Conservation (phyloP, 1,140 invertebrate species). For the Scaptomyza hsui region DNA sequence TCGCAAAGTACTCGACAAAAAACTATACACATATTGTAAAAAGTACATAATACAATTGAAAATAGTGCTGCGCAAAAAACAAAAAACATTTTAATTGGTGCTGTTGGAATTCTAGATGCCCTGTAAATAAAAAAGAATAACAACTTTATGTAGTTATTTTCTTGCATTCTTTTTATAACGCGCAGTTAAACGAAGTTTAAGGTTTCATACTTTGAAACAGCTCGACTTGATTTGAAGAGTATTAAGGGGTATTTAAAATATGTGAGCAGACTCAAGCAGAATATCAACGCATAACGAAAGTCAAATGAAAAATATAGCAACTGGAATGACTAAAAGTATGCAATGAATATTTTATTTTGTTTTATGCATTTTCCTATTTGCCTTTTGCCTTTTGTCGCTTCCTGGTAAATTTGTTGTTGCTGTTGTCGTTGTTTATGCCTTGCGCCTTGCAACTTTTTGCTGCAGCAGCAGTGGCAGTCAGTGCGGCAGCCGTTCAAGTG, state of each 20-base stretch:
- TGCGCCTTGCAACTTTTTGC: conserved; percentile 54
- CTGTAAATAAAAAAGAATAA: not conserved
- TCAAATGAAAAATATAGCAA: conserved; percentile 35
- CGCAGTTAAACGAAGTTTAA: no score
- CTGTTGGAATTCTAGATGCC: not conserved
- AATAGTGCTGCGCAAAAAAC: no score
- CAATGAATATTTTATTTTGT: conserved; percentile 69
- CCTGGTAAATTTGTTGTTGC: conserved; percentile 11
- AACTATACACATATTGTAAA: conserved; percentile 4
- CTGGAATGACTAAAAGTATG: conserved; percentile 57
- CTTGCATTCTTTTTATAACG: no score
- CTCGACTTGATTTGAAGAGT: not conserved
- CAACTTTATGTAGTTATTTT: no score
- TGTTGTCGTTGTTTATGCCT: conserved; percentile 15
- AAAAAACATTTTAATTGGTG: not conserved
- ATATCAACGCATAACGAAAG: conserved; percentile 3
- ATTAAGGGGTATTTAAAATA: not conserved
- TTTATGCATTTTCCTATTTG: conserved; percentile 63
- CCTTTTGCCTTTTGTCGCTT: conserved; percentile 36
- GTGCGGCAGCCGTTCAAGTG: conserved; percentile 56
- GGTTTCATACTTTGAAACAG: no score
- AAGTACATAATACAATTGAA: conserved; percentile 1
- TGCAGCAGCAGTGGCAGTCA: conserved; percentile 17
- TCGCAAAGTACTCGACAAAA: conserved; percentile 4
- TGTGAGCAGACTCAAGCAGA: not conserved